Conservation (phyloP, 2,113 vertebrate species). For the Dinomys branickii region DNA sequence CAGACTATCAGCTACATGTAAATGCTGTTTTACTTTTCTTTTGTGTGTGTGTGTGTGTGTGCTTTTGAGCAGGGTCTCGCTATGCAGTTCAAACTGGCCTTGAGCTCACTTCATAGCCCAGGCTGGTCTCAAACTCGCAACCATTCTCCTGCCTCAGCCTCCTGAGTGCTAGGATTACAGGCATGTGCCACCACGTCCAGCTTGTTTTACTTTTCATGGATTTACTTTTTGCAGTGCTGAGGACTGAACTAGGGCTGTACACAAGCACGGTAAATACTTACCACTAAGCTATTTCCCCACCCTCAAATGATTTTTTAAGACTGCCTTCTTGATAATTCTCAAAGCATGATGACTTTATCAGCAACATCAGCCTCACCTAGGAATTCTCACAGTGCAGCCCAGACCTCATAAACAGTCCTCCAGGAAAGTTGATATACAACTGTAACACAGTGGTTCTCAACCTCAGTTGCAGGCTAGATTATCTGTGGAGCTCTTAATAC, state of each 20-base stretch:
- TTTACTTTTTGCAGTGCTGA: not conserved
- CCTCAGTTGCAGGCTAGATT: not conserved
- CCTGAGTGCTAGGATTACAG: too few relatives aligned
- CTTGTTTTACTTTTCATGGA: not conserved
- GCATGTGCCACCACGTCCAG: too few relatives aligned
- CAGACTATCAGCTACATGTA: not conserved
- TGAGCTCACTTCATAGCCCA: too few relatives aligned
- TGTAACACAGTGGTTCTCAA: not conserved
- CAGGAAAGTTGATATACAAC: not conserved
- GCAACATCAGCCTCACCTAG: not conserved
- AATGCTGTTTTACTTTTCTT: not conserved
- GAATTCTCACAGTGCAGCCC: not conserved
- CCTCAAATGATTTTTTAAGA: constrained; percentile 5
- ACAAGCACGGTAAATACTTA: not conserved
- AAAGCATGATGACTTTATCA: not conserved
- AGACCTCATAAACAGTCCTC: not conserved
- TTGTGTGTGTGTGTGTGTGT: too few relatives aligned
- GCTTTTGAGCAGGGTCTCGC: too few relatives aligned
- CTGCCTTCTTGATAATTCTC: not conserved
- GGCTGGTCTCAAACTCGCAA: too few relatives aligned
- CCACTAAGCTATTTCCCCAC: not conserved
- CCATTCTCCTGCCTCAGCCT: too few relatives aligned
- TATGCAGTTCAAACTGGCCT: too few relatives aligned
- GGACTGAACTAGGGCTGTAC: too few relatives aligned
- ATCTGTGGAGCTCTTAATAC: not conserved